A percentile compares a stretch with the other conserved stretches of the same genome.
Evolutionary conservation across 2,113 vertebrate genomes (phyloP).

Genomic region (Leucosticte australis): DNA sequence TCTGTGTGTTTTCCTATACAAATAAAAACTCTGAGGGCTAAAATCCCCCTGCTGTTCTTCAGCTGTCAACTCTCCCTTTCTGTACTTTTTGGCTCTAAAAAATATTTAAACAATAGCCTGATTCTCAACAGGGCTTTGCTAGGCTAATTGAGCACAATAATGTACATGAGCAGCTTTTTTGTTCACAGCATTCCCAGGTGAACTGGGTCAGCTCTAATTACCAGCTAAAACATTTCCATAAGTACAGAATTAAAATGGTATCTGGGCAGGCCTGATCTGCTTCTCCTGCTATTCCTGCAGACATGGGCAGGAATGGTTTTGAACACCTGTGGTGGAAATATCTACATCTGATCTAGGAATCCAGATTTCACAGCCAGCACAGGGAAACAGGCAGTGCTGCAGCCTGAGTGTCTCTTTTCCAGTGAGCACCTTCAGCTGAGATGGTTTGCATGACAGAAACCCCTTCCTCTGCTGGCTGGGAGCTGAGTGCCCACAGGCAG

Average conservation of each 20-base stretch:
- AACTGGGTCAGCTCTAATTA: neutral
- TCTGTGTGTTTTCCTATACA: neutral
- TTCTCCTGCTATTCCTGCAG: neutral
- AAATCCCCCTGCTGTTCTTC: neutral
- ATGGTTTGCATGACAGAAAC: neutral
- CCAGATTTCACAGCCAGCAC: neutral
- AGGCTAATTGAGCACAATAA: neutral
- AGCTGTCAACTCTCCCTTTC: neutral
- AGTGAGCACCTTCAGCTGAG: neutral
- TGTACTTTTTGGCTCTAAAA: neutral
- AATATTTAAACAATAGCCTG: neutral
- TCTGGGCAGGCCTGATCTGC: neutral
- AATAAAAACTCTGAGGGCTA: neutral
- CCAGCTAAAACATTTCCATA: neutral
- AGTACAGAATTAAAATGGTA: neutral
- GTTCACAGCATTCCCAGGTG: neutral
- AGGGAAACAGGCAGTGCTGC: neutral
- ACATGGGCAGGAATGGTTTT: neutral
- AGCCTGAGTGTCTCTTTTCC: neutral
- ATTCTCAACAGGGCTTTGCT: neutral
- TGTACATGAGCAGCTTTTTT: neutral
- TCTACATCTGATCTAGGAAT: neutral
- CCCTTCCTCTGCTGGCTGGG: fast-evolving
- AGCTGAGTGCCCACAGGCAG: fast-evolving
- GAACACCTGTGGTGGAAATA: neutral